phyloP scores from a whole-genome alignment of 2,113 vertebrate genomes.

The Tetrax tetrax region DNA sequence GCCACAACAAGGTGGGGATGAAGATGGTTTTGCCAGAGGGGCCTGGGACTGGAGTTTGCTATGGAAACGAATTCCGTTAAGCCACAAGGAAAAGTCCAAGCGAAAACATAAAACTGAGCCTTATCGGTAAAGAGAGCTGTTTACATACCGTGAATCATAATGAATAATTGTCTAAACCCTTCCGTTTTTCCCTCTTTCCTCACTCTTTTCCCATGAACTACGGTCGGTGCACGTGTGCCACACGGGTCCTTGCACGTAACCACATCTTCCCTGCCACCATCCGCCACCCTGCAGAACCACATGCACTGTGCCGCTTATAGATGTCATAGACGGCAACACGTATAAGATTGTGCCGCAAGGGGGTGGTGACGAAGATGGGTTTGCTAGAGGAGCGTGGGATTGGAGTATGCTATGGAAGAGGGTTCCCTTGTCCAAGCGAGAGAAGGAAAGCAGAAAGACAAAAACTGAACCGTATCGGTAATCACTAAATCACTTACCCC shows the following conservation, averaged over 20 bases:
- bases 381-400: slow-evolving; percentile 98
- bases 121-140: slow-evolving; percentile 90
- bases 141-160: slow-evolving; percentile 24
- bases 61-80: slow-evolving; percentile 96
- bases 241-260: slow-evolving; percentile 51
- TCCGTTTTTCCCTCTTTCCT: slow-evolving; percentile 71
- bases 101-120: slow-evolving; percentile 92
- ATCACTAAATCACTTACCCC: slow-evolving; percentile 80
- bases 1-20: slow-evolving; percentile 97
- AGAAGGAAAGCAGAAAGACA: slow-evolving; percentile 91
- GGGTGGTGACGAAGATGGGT: slow-evolving; percentile 95
- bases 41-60: slow-evolving; percentile 99
- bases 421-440: slow-evolving; percentile 88
- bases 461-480: slow-evolving; percentile 99
- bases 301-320: slow-evolving; percentile 97
- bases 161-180: slow-evolving; percentile 70
- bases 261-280: slow-evolving; percentile 60
- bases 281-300: slow-evolving; percentile 85
- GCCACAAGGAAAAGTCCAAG: slow-evolving; percentile 93
- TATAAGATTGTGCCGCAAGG: slow-evolving; percentile 89
- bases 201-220: slow-evolving; percentile 66
- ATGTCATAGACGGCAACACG: slow-evolving; percentile 93
- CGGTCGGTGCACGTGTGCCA: slow-evolving; percentile 47
- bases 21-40: slow-evolving; percentile 96
- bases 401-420: slow-evolving; percentile 99